Conservation (phyloP, 2,797 vertebrate species). For the Threskiornis aethiopicus region DNA sequence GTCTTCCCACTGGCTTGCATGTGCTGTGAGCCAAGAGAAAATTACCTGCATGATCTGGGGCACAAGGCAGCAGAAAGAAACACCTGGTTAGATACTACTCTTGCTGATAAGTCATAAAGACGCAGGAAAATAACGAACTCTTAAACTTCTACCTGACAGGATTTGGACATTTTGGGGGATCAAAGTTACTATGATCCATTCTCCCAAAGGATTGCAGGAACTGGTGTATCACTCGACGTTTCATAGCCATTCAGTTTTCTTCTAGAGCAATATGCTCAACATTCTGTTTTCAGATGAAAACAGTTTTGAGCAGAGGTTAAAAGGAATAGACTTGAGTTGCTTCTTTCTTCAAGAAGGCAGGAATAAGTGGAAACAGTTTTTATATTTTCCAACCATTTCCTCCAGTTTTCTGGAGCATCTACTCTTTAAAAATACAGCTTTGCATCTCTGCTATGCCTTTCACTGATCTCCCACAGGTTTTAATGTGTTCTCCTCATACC, state of each 20-base stretch:
- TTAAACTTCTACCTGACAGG: not conserved
- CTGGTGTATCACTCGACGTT: not conserved
- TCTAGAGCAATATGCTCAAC: not conserved
- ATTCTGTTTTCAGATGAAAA: not conserved
- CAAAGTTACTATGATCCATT: not conserved
- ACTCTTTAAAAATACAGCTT: not conserved
- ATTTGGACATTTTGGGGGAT: not conserved
- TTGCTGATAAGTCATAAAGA: not conserved
- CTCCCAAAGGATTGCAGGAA: not conserved
- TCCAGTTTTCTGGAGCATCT: not conserved
- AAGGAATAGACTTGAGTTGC: not conserved
- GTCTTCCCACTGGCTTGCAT: not conserved
- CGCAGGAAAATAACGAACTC: not conserved
- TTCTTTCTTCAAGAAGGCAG: not conserved
- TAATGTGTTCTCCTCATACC: not conserved
- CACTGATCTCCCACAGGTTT: not conserved
- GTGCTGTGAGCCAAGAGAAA: not conserved
- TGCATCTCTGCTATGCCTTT: not conserved
- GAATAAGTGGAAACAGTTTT: not conserved
- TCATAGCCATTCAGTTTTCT: not conserved
- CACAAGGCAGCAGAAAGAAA: not conserved
- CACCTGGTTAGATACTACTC: not conserved
- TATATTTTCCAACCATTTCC: not conserved
- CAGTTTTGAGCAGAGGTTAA: not conserved
- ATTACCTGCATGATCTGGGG: not conserved